Evolutionary conservation across 2,113 vertebrate genomes (phyloP), one percentile per base, ranked within the genome.

Genomic region (Pelusios castaneus): DNA sequence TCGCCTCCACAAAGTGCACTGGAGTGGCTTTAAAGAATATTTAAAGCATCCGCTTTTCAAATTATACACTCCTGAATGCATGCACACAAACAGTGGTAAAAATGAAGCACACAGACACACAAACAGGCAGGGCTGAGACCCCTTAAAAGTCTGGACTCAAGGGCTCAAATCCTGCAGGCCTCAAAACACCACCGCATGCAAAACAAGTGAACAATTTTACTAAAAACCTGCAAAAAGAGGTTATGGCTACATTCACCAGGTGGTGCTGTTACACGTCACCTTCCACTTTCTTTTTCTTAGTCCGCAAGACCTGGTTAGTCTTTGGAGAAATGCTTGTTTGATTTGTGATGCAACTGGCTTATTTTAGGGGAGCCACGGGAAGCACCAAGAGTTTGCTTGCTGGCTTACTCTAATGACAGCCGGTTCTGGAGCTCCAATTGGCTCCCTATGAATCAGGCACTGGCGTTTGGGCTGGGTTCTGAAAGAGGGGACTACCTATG

Each of bases 371-470:
- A 91, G 25, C 14, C 31, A 10, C 16, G 70, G 86, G 43, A 95
- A 7, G 22, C 80, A 85, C 63, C 1, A 80, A 24, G 47, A 60
- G n/a, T 51, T 38, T 77, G 79, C 19, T 78, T 54, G 17, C 49
- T 84, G 51, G 76, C 10, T 77, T 73, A 29, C 47, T 81, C 19
- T 45, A 6, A 60, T 34, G 12, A 7, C 3, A 91, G 7, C 5
- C 1, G 1, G 0, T 54, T 89, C 78, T 27, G 0, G 0, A 67
- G 89, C 49, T 8, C 8, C 0, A 22, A 21, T 54, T 47, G 31
- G 2, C 27, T 70, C 31, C 51, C n/a, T 1, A 2, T n/a, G 51
- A 70, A 76, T 85, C 80, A 76, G 43, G 7, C 34, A 67, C 19
- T 38, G 17, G 63, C 21, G 34, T 67, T 21, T 38, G 34, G 89